Conservation (phyloP, 2,888 invertebrate genomes). For the Acleris emargana region DNA sequence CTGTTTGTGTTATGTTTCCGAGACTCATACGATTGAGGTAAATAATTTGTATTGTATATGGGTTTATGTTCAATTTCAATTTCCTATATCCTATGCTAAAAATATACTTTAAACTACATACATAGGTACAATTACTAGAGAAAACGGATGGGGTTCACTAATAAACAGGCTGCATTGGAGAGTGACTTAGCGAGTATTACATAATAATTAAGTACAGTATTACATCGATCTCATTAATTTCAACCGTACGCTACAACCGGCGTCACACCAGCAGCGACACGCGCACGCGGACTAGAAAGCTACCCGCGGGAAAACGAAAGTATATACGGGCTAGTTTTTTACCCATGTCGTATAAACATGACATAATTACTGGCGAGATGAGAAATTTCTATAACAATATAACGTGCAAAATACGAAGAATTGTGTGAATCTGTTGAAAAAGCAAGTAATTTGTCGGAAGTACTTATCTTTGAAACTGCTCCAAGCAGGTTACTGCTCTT, state of each 20-base stretch:
- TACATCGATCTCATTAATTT: not conserved
- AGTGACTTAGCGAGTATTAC: too few species aligned
- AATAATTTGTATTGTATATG: too few species aligned
- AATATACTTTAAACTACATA: too few species aligned
- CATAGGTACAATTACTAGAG: too few species aligned
- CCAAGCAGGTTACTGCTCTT: too few species aligned
- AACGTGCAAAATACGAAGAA: constrained; percentile 23
- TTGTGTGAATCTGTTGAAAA: constrained; percentile 4
- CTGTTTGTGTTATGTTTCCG: not conserved
- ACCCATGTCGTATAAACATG: constrained; percentile 11
- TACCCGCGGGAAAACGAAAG: constrained; percentile 44
- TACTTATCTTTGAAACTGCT: not conserved
- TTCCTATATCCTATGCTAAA: too few species aligned
- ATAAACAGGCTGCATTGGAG: too few species aligned
- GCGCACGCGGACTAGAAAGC: constrained; percentile 40
- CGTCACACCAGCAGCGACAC: not conserved
- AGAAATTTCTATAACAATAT: constrained; percentile 29
- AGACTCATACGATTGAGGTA: too few species aligned
- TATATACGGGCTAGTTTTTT: constrained; percentile 36
- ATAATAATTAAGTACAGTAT: too few species aligned
- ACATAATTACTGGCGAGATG: constrained; percentile 32
- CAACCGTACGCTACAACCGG: not conserved
- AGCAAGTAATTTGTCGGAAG: constrained; percentile 8
- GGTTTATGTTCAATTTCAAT: too few species aligned
- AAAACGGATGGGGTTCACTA: too few species aligned